These are phyloP conservation scores for Porites divaricata DNA, from an alignment of 92 coral and sea anemone species.

Conservation along the genomic window DNA sequence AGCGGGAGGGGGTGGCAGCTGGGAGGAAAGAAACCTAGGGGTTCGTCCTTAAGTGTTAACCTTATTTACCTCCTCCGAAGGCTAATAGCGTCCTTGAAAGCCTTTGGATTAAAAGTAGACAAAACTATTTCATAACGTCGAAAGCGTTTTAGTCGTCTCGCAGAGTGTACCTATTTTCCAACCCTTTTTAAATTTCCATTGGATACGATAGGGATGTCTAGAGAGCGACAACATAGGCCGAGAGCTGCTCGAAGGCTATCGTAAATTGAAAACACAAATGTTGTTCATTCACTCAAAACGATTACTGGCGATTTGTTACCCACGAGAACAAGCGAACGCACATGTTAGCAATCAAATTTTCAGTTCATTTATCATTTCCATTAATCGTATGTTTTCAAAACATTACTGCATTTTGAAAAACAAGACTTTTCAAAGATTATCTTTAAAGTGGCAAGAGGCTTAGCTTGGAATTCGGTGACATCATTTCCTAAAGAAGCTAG, in stretches of 20 bases:
- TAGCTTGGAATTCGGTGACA: not conserved
- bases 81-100: too few relatives aligned
- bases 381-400: constrained; percentile 33
- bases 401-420: constrained; percentile 26
- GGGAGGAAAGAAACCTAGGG: too few relatives aligned
- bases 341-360: constrained; percentile 5
- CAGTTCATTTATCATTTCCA: constrained; percentile 19
- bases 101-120: too few relatives aligned
- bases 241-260: too few relatives aligned
- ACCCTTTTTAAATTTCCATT: too few relatives aligned
- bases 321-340: not conserved
- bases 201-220: too few relatives aligned
- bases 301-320: constrained; percentile 12
- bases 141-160: not conserved
- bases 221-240: too few relatives aligned
- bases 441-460: constrained; percentile 14
- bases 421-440: constrained; percentile 5
- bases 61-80: too few relatives aligned
- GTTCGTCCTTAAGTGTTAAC: too few relatives aligned
- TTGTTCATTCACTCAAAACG: not conserved
- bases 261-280: constrained; percentile 1
- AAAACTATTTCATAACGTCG: not conserved
- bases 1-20: too few relatives aligned
- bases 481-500: not conserved
- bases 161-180: not conserved